A percentile compares a stretch with the other conserved stretches of the same genome.
Evolutionary conservation across 2,113 vertebrate genomes (phyloP).

Genomic region (Gadus chalcogrammus): DNA sequence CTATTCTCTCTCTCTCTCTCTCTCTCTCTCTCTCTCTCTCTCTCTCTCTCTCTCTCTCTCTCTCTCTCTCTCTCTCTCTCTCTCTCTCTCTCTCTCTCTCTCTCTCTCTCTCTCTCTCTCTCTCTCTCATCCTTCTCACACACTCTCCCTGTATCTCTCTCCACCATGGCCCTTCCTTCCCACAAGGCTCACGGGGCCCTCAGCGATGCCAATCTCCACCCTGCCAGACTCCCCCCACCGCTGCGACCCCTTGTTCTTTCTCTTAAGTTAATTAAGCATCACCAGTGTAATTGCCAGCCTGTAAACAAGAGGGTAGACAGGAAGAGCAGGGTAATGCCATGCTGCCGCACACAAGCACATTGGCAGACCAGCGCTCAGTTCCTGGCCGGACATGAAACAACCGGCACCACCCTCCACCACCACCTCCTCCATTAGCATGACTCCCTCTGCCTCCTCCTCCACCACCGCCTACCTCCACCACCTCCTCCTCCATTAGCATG

Average conservation of each 20-base stretch:
- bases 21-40: slow-evolving; percentile 35
- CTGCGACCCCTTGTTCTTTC: slow-evolving; percentile 39
- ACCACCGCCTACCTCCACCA: too few species aligned
- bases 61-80: neutral
- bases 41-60: neutral
- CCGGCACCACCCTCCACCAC: slow-evolving; percentile 1
- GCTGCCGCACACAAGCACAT: slow-evolving; percentile 18
- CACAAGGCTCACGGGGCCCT: slow-evolving; percentile 6
- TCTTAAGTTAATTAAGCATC: slow-evolving; percentile 62
- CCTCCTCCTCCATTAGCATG: too few species aligned
- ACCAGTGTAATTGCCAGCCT: slow-evolving; percentile 53
- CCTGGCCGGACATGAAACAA: neutral
- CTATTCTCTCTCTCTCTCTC: slow-evolving; percentile 44
- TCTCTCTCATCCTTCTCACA: slow-evolving; percentile 17
- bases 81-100: slow-evolving; percentile 37
- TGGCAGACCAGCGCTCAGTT: slow-evolving; percentile 5
- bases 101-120: slow-evolving; percentile 24
- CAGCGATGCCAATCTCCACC: slow-evolving; percentile 70
- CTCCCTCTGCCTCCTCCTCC: too few species aligned
- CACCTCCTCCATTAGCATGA: neutral
- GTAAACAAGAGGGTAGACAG: slow-evolving; percentile 64
- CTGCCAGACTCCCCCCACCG: slow-evolving; percentile 52
- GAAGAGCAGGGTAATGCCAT: slow-evolving; percentile 25
- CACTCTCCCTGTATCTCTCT: neutral
- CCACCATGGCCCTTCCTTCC: slow-evolving; percentile 25